Percentiles rank a stretch among this genome's conserved stretches.
Conservation (phyloP, 2,797 vertebrate species). For the Anguilla obscura region DNA sequence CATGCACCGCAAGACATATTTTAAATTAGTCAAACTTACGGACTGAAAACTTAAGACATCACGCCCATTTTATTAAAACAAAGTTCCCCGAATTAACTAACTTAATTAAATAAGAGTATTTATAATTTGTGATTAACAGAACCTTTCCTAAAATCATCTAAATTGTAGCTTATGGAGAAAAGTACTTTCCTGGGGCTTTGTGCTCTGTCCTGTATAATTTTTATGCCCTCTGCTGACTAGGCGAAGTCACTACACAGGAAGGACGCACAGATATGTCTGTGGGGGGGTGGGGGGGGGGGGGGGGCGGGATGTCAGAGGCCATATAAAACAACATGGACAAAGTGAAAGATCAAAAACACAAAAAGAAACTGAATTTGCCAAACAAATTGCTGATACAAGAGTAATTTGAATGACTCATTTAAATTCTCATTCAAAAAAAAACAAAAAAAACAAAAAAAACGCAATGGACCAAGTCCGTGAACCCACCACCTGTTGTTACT, state of each 20-base stretch:
- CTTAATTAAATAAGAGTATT: not conserved
- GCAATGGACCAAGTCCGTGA: not conserved
- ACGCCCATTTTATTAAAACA: not conserved
- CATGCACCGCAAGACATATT: slow-evolving; percentile 9
- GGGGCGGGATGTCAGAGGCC: not conserved
- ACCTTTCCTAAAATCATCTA: not conserved
- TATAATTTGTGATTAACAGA: not conserved
- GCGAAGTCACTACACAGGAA: not conserved
- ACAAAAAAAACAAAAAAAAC: not conserved
- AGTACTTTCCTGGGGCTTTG: not conserved
- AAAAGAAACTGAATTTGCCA: not conserved
- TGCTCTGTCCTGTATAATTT: slow-evolving; percentile 28
- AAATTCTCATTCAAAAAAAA: not conserved
- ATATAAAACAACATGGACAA: not conserved
- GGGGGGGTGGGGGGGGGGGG: not conserved
- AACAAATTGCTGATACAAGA: not conserved
- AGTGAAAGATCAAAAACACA: not conserved
- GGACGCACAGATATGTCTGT: not conserved
- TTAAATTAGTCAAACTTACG: slow-evolving; percentile 13
- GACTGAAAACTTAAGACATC: too few species aligned
- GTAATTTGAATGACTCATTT: not conserved
- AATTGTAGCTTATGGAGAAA: not conserved
- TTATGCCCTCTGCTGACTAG: slow-evolving; percentile 38
- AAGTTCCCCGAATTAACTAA: not conserved
- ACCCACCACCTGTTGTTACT: not conserved